Conservation (phyloP, 2,797 vertebrate species). For the Podarcis lilfordi region DNA sequence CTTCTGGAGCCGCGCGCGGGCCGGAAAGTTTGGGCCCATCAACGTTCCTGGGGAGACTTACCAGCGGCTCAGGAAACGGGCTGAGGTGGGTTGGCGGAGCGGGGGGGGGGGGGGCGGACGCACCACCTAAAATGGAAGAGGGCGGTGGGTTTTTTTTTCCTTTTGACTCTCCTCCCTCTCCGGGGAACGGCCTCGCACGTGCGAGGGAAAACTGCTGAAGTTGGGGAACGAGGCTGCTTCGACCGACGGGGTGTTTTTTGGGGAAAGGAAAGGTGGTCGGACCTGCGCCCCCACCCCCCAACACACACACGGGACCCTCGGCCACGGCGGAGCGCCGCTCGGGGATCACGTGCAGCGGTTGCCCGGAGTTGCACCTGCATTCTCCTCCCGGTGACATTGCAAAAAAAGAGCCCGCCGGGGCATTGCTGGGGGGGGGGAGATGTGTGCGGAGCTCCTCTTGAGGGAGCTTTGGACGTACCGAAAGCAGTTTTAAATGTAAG, state of each 20-base stretch:
- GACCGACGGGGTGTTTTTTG: neutral
- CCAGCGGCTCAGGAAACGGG: too few species aligned
- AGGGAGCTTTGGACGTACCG: neutral
- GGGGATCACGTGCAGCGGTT: neutral
- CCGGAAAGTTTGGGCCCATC: neutral
- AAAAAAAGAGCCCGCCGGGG: neutral
- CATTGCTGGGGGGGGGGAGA: neutral
- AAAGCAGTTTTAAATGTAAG: neutral
- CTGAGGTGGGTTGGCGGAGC: too few species aligned
- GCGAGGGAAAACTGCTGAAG: neutral
- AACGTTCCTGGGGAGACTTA: neutral
- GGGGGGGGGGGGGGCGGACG: too few species aligned
- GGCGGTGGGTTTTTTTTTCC: neutral
- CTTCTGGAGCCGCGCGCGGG: neutral
- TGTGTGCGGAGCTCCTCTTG: neutral
- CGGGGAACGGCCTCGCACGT: neutral
- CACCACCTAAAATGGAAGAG: too few species aligned
- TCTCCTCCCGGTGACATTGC: constrained; percentile 14
- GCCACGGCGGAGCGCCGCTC: neutral
- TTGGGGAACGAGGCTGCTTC: neutral
- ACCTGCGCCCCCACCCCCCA: neutral
- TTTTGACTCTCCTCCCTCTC: neutral
- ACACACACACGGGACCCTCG: neutral
- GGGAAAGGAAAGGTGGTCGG: too few species aligned
- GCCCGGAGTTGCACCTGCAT: neutral